Conservation (phyloP, 1,140 invertebrate species). For the Drosophila pachea region DNA sequence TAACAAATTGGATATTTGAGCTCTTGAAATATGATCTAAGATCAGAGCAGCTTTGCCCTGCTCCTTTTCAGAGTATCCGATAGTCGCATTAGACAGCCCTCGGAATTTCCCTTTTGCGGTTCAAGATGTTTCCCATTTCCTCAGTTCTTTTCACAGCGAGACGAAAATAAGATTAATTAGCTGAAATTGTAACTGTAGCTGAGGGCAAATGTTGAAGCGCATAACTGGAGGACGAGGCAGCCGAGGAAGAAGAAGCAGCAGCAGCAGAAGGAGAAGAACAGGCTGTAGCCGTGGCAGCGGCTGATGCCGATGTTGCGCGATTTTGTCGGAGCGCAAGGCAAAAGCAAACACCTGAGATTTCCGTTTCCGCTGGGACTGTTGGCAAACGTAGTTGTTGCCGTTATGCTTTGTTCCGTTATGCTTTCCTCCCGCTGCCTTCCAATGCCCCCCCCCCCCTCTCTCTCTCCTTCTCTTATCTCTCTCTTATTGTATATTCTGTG, state of each 20-base stretch:
- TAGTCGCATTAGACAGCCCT: background rate
- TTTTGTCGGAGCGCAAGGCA: conserved; percentile 27
- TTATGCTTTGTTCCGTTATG: conserved; percentile 32
- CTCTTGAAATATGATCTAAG: background rate
- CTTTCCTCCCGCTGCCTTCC: too few relatives aligned
- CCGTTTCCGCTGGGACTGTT: conserved; percentile 63
- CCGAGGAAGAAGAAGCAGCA: conserved; percentile 10
- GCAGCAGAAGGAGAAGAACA: background rate
- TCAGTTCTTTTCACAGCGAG: background rate
- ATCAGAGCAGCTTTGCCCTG: background rate
- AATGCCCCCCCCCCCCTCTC: background rate
- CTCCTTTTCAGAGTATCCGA: background rate
- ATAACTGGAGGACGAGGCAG: conserved; percentile 23
- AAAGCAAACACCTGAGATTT: conserved; percentile 73
- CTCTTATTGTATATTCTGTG: conserved; percentile 24
- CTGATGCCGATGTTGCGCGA: conserved; percentile 11
- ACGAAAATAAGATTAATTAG: conserved; percentile 71
- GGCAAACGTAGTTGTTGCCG: conserved; percentile 10
- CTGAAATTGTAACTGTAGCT: conserved; percentile 26
- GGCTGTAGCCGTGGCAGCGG: too few relatives aligned
- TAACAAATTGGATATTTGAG: conserved; percentile 5
- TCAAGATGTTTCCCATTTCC: conserved; percentile 1
- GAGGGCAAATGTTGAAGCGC: conserved; percentile 9
- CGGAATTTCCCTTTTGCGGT: background rate
- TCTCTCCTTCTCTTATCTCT: background rate